A percentile compares a stretch with the other conserved stretches of the same genome.
Conservation (phyloP, 2,797 vertebrate genomes). For the Sarcophilus harrisii region DNA sequence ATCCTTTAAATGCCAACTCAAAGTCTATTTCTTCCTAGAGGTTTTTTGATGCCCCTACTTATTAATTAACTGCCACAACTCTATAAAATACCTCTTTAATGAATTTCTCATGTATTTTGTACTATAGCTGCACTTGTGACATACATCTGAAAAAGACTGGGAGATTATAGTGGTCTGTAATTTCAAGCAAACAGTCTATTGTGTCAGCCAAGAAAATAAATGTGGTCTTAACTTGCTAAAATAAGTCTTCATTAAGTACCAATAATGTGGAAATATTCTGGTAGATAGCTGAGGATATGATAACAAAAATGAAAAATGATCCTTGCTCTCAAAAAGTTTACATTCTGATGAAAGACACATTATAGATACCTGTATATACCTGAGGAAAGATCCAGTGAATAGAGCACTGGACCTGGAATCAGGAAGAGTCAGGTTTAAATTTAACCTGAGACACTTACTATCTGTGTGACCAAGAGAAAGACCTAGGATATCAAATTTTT, state of each 20-base stretch:
- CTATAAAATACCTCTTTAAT: background rate
- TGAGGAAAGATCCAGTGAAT: background rate
- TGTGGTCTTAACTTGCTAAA: background rate
- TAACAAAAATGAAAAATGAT: background rate
- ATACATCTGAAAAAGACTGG: no score
- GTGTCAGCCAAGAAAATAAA: background rate
- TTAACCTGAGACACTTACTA: no score
- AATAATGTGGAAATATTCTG: background rate
- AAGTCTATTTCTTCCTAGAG: background rate
- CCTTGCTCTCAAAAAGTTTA: background rate
- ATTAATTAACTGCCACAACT: background rate
- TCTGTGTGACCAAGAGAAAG: no score
- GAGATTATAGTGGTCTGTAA: no score
- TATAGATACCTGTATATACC: background rate
- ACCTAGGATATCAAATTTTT: background rate
- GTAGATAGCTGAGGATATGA: background rate
- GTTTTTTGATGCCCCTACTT: no score
- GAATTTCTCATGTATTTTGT: no score
- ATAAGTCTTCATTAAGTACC: background rate
- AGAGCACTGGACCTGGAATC: no score
- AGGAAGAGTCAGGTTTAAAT: no score
- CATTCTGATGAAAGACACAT: background rate
- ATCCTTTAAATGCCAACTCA: background rate
- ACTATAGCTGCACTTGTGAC: no score
- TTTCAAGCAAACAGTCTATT: background rate